phyloP scores from a whole-genome alignment of 2,797 vertebrate species.

The Brachyalestes nurse region DNA sequence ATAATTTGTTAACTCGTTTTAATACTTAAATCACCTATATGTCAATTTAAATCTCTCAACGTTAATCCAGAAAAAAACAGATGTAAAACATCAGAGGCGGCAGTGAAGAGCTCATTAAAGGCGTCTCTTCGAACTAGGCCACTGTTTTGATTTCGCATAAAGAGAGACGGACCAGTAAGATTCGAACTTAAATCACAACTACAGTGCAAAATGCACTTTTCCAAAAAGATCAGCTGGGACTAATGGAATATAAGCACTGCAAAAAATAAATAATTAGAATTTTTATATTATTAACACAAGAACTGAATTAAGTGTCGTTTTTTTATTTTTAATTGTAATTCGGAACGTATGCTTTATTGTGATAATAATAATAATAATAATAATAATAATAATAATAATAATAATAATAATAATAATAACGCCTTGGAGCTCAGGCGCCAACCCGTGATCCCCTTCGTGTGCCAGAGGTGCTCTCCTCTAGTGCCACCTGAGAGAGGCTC shows the following conservation, averaged over 20 bases:
- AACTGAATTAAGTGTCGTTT: neutral
- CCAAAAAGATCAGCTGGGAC: too few species aligned
- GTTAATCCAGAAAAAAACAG: neutral
- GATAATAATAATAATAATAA: neutral
- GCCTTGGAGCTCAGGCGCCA: neutral
- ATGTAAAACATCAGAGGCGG: neutral
- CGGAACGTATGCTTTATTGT: too few species aligned
- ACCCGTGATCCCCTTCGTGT: conserved; percentile 3
- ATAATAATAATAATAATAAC: conserved; percentile 19
- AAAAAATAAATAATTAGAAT: too few species aligned
- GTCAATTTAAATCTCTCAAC: neutral
- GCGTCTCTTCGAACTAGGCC: neutral
- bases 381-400: conserved; percentile 27
- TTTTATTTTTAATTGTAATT: too few species aligned
- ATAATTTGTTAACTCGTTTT: too few species aligned
- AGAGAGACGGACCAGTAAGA: neutral
- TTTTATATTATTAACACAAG: neutral
- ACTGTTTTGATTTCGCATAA: neutral
- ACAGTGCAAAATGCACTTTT: neutral
- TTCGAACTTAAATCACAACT: neutral
- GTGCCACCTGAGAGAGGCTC: conserved; percentile 68
- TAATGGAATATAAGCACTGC: too few species aligned
- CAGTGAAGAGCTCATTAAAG: conserved; percentile 3
- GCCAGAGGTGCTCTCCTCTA: conserved; percentile 55
- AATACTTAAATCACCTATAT: too few species aligned